phyloP scores from a whole-genome alignment of 2,888 invertebrate species.

The Pristionchus entomophagus region DNA sequence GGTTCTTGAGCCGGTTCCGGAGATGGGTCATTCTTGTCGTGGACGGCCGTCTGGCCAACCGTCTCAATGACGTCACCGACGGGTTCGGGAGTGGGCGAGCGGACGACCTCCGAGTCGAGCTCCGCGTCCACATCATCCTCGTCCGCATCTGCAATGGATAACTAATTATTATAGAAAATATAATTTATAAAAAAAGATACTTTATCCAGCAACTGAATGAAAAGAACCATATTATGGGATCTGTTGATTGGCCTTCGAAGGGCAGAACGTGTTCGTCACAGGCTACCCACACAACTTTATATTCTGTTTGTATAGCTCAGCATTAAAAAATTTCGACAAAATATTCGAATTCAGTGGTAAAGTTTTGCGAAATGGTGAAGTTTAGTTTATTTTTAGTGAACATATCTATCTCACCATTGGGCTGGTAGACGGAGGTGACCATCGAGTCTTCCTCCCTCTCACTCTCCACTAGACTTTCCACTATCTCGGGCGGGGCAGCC shows the following conservation, averaged over 20 bases:
- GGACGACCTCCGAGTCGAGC: neutral
- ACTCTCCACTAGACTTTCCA: slow-evolving; percentile 46
- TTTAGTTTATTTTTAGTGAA: too few relatives aligned
- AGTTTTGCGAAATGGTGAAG: too few relatives aligned
- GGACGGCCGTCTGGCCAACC: neutral
- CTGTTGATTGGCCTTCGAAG: too few relatives aligned
- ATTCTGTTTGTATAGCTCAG: too few relatives aligned
- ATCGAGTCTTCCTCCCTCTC: slow-evolving; percentile 7
- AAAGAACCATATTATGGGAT: too few relatives aligned
- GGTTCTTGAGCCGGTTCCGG: neutral
- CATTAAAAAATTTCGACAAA: too few relatives aligned
- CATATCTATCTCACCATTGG: neutral
- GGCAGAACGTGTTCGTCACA: too few relatives aligned
- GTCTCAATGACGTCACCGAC: slow-evolving; percentile 36
- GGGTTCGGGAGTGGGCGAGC: slow-evolving; percentile 37
- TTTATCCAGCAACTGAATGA: too few relatives aligned
- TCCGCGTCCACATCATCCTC: slow-evolving; percentile 32
- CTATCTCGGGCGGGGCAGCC: slow-evolving; percentile 43
- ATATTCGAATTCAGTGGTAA: too few relatives aligned
- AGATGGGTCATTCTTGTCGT: neutral
- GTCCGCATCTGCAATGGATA: neutral
- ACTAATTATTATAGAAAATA: too few relatives aligned
- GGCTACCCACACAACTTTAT: too few relatives aligned
- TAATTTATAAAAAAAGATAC: too few relatives aligned
- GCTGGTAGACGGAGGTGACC: slow-evolving; percentile 36